Evolutionary conservation across 2,888 invertebrate genomes (phyloP), one percentile per base, ranked within the genome.

Genomic region (Sinhomidia bicolor): DNA sequence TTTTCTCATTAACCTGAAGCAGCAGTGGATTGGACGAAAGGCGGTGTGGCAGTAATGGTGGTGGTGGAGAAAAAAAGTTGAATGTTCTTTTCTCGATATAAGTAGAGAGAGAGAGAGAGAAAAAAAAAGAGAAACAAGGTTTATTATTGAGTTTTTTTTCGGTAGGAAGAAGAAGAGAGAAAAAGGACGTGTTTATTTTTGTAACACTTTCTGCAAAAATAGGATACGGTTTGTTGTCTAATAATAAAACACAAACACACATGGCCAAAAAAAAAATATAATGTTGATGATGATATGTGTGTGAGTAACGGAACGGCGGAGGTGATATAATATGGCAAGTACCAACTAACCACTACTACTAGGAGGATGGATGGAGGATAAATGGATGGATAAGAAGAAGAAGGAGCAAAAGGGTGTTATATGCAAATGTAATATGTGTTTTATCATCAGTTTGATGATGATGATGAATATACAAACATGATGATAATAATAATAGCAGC

Each of bases 141-240:
- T 51, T 47, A 47, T 71, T 26, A 3, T 26, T 26, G 29, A 14
- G 9, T 20, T 44, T 36, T 20, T n/a, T n/a, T n/a, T n/a, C n/a
- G n/a, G n/a, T 36, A 36, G 36, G 7, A 7, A 36, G 32, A 32
- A 74, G 32, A 32, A 74, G 32, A 32, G 20, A 78, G 57, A 36
- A 78, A 32, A 57, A 74, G 57, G 10, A 54, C 54, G 79, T 86
- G 81, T 81, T 86, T 86, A 86, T 86, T 86, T 86, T 81, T 86
- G 86, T 86, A 74, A 44, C 85, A 62, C 76, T 85, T 76, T 85
- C 74, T 47, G 62, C 84, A 29, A 68, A 85, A 62, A 85, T 76
- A 47, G 76, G 23, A 44, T 62, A 68, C 32, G 44, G 47, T 82
- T 76, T 76, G 76, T 76, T 78, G 78, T 78, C 32, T 78, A 78